These are phyloP conservation scores for Phaetusa simplex DNA, from an alignment of 2,113 vertebrate species.

Conservation along the genomic window DNA sequence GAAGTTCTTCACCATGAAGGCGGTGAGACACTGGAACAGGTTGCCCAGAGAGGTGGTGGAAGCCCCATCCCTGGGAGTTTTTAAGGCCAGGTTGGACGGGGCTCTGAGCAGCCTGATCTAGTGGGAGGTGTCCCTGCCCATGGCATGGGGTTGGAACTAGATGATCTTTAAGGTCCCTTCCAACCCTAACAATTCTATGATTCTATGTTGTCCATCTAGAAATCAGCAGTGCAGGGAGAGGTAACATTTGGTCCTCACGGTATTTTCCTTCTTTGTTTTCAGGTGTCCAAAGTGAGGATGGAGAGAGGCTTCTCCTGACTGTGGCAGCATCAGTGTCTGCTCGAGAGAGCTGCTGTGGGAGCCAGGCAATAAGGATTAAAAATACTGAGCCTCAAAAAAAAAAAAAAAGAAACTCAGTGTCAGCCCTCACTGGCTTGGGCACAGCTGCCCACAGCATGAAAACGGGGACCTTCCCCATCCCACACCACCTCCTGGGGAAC, in stretches of 20 bases:
- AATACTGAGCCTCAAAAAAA: not conserved
- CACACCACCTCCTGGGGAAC: rapidly evolving
- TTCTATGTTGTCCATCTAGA: not conserved
- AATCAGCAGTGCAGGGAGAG: not conserved
- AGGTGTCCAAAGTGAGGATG: not conserved
- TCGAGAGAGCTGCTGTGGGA: not conserved
- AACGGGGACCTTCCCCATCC: not conserved
- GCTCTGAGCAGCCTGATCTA: too few relatives aligned
- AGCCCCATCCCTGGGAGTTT: too few relatives aligned
- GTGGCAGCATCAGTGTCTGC: not conserved
- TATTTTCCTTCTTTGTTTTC: not conserved
- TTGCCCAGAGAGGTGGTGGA: too few relatives aligned
- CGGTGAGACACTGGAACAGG: too few relatives aligned
- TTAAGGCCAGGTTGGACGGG: too few relatives aligned
- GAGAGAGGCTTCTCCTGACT: not conserved
- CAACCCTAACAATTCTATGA: too few relatives aligned
- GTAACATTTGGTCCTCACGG: not conserved
- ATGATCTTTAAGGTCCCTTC: too few relatives aligned
- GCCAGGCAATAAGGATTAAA: not conserved
- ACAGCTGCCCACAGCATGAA: not conserved
- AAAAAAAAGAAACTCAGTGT: rapidly evolving
- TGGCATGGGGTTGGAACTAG: too few relatives aligned
- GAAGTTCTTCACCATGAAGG: too few relatives aligned
- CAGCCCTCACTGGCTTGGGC: not conserved
- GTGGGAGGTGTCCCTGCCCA: too few relatives aligned